Percentiles rank a stretch among this genome's conserved stretches.
These are phyloP conservation scores for Trematomus bernacchii DNA, from an alignment of 2,797 vertebrate genomes.

Conservation along the genomic window DNA sequence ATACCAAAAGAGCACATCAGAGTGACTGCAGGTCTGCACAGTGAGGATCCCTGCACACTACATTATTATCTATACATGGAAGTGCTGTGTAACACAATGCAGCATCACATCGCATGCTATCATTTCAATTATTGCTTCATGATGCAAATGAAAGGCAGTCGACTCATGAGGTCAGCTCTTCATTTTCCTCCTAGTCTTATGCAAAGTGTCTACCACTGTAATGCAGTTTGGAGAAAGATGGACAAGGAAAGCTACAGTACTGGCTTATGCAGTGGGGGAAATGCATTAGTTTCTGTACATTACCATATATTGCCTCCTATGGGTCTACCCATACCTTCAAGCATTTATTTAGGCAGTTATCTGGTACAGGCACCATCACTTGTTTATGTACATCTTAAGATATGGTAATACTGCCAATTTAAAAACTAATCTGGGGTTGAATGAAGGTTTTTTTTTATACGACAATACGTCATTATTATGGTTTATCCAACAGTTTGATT, in stretches of 20 bases:
- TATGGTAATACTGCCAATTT: not conserved
- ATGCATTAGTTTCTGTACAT: not conserved
- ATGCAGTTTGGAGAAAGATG: not conserved
- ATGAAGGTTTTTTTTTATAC: not conserved
- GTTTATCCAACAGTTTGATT: not conserved
- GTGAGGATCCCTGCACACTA: not conserved
- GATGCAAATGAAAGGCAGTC: slow-evolving; percentile 66
- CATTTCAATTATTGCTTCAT: slow-evolving; percentile 29
- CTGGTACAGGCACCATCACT: too few relatives aligned
- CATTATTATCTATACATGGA: slow-evolving; percentile 16
- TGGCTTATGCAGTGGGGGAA: not conserved
- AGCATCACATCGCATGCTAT: slow-evolving; percentile 17
- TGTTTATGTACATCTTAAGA: not conserved
- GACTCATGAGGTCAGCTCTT: slow-evolving; percentile 14
- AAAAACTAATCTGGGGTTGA: not conserved
- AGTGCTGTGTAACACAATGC: slow-evolving; percentile 9
- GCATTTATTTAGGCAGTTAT: not conserved
- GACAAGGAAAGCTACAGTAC: not conserved
- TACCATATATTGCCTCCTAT: not conserved
- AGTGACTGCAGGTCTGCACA: not conserved
- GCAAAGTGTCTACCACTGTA: slow-evolving; percentile 48
- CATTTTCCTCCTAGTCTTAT: slow-evolving; percentile 45
- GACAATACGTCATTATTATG: not conserved
- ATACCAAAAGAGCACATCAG: slow-evolving; percentile 19
- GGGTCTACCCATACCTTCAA: not conserved